Evolutionary conservation across 1,140 invertebrate genomes (phyloP), one percentile per base, ranked within the genome.

Genomic region (Dendrolimus kikuchii): DNA sequence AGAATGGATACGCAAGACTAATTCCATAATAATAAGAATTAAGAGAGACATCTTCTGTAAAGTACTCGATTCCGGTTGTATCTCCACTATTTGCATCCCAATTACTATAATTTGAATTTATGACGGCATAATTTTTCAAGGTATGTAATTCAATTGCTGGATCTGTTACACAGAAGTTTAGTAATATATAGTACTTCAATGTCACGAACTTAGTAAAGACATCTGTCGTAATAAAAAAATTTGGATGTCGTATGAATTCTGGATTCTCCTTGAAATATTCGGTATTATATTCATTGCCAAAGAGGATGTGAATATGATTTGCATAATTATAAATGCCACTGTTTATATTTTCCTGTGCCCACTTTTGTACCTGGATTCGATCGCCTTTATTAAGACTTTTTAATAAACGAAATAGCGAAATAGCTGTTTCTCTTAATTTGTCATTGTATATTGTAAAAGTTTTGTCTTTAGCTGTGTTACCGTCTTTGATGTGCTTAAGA

Each of bases 21-120:
- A 92, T 81, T 61, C 92, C 91, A 76, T 90, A 93, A 82, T 94
- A 92, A 75, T 89, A 93, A n/a, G 90, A 83, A 77, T 94, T 95
- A 8, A 94, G 78, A 44, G 89, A 89, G 56, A 92, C 86, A 70
- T 93, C 93, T 73, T 95, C 92, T 46, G 90, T 92, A 80, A 93
- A 94, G 81, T 95, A 95, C 40, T 90, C 89, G 7, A 95, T 59
- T 49, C 88, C 78, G 64, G 90, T 88, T 57, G 93, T 91, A n/a
- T 87, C 82, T 54, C 90, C 88, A 39, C 79, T 71, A 9, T 64
- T 55, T 51, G 63, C 60, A 59, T 91, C 89, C 81, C 88, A 89
- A 49, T 89, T 89, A 5, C 82, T 89, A 59, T 88, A 91, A 65
- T 89, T 92, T 49, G 76, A 88, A 55, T 78, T 85, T 49, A 90